Evolutionary conservation across 2,113 vertebrate species (phyloP), one percentile per base, ranked within the genome.

Genomic region (Pseudopipra pipra): DNA sequence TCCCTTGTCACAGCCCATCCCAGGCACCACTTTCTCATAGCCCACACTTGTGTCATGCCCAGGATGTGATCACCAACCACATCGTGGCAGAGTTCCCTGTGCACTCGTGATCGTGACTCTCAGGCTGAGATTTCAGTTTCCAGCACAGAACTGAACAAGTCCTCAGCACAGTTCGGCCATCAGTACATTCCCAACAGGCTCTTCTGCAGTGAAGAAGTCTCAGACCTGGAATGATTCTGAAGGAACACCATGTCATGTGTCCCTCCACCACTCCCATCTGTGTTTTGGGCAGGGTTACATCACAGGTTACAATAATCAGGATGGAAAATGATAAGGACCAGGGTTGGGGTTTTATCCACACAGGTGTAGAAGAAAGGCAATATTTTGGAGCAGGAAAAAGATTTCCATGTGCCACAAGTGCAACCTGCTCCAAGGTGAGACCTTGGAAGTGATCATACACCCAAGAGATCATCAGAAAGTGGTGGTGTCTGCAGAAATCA

Each of bases 371-470:
- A 73, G 7, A 77, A 63, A 51, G 23, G 39, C 8, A 71, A 3
- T 23, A 13, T 54, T 25, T 28, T 62, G 37, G 37, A 54, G 37
- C 14, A 52, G 61, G 27, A 24, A 54, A 1, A 24, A 41, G 28
- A 67, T 49, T 66, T 56, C 27, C 55, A 8, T 0, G 23, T 33
- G 25, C 14, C 65, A 46, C 3, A 15, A 39, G 9, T 15, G 22
- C 73, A 18, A 65, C 18, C 6, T 41, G 46, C 27, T 56, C 31
- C n/a, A 58, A 46, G 41, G 37, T 16, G 55, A 65, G 23, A 51
- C 7, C 0, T 0, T 70, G 55, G 47, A 14, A 31, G 25, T 27
- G 55, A 20, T 37, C 14, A 24, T 8, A 1, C 1, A 5, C 14
- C 37, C 14, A 28, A 78, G 46, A 4, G 22, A 56, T 43, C 24